Evolutionary conservation across 1,140 invertebrate species (phyloP).

Genomic region (Ruditapes philippinarum): DNA sequence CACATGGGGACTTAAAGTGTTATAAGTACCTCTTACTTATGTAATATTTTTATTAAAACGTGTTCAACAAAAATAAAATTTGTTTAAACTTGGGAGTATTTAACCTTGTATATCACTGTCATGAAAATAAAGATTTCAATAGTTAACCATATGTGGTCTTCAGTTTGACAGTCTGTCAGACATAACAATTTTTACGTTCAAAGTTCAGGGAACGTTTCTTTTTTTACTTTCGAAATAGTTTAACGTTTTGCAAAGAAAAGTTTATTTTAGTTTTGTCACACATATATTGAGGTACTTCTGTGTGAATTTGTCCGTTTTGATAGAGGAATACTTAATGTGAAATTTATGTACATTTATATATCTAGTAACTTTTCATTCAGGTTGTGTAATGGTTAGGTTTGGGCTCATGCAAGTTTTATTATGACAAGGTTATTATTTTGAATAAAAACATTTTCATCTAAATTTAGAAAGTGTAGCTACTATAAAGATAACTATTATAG

Average conservation of each 20-base stretch:
- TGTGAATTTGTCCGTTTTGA: too few relatives aligned
- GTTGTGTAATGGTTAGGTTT: not conserved
- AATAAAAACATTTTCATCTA: too few relatives aligned
- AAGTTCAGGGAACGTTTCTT: not conserved
- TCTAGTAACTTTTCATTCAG: not conserved
- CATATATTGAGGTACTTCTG: too few relatives aligned
- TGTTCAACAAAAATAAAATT: not conserved
- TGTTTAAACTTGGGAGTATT: not conserved
- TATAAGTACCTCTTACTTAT: too few relatives aligned
- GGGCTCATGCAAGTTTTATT: too few relatives aligned
- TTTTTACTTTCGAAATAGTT: not conserved
- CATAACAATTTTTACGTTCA: not conserved
- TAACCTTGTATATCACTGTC: conserved; percentile 11
- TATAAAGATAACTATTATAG: too few relatives aligned
- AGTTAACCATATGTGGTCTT: not conserved
- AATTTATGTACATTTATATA: not conserved
- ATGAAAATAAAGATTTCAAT: conserved; percentile 13
- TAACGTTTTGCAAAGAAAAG: not conserved
- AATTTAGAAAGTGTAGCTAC: too few relatives aligned
- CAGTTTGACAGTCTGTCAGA: not conserved
- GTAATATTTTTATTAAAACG: too few relatives aligned
- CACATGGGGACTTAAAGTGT: too few relatives aligned
- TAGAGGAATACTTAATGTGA: not conserved
- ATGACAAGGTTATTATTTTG: too few relatives aligned
- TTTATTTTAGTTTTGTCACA: not conserved